Evolutionary conservation across 2,888 invertebrate genomes (phyloP).

Genomic region (Meganola albula): DNA sequence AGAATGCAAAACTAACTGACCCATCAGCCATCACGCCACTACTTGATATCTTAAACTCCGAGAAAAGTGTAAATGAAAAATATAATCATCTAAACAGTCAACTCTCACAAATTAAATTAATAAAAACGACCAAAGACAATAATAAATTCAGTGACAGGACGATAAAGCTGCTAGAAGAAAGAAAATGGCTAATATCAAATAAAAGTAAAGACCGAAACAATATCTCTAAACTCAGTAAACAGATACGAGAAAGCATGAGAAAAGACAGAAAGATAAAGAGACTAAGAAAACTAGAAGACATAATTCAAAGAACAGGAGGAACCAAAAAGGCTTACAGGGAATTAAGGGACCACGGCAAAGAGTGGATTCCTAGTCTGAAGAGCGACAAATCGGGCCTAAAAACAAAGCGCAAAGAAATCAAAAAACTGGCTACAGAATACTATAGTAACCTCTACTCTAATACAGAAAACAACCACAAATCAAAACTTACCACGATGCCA

Average conservation of each 20-base stretch:
- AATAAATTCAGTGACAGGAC: slow-evolving; percentile 9
- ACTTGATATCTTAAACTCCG: slow-evolving; percentile 8
- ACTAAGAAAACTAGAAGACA: slow-evolving; percentile 10
- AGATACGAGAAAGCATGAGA: slow-evolving; percentile 10
- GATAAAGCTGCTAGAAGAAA: slow-evolving; percentile 12
- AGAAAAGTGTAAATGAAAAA: slow-evolving; percentile 9
- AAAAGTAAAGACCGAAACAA: slow-evolving; percentile 1
- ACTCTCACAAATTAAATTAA: slow-evolving; percentile 6
- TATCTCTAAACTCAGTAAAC: slow-evolving; percentile 10
- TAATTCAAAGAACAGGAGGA: slow-evolving; percentile 18
- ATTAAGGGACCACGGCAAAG: slow-evolving; percentile 14
- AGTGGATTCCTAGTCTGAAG: slow-evolving; percentile 18
- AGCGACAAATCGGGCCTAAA: background rate
- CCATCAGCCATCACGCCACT: slow-evolving; percentile 6
- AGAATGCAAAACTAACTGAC: slow-evolving; percentile 5
- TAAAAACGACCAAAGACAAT: slow-evolving; percentile 2
- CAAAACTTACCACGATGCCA: background rate
- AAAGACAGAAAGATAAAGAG: slow-evolving; percentile 13
- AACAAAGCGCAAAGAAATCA: slow-evolving; percentile 1
- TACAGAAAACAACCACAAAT: slow-evolving; percentile 3
- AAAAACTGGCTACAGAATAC: slow-evolving; percentile 2
- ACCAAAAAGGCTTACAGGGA: slow-evolving; percentile 20
- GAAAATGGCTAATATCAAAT: slow-evolving; percentile 5
- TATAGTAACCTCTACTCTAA: slow-evolving; percentile 3
- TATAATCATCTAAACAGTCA: slow-evolving; percentile 6